Conservation (phyloP, 53 echinoderm and acorn worm genomes). For the Stichopus horrens region DNA sequence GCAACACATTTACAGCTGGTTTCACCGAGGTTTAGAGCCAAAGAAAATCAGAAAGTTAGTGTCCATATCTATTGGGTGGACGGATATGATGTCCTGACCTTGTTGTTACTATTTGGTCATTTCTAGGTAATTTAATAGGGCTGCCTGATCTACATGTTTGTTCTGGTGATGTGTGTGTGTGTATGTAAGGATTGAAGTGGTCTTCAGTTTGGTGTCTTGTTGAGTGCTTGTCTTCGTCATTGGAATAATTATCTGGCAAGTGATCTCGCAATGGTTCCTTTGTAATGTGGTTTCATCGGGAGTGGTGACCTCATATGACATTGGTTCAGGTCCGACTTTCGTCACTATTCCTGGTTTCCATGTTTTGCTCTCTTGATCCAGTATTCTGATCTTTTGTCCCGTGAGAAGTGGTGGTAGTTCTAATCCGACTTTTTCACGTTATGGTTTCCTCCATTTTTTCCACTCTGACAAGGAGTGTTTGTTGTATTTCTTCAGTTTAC, state of each 20-base stretch:
- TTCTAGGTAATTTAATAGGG: no score
- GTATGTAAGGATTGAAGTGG: no score
- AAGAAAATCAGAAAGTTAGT: no score
- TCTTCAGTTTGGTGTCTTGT: no score
- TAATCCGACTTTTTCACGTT: conserved; percentile 20
- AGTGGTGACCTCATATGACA: conserved; percentile 9
- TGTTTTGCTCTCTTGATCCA: not conserved
- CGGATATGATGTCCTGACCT: no score
- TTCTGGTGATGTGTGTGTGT: no score
- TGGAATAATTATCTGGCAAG: not conserved
- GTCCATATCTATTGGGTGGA: no score
- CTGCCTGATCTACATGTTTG: no score
- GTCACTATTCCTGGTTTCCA: not conserved
- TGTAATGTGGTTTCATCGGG: conserved; percentile 6
- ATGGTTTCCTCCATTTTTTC: conserved; percentile 53
- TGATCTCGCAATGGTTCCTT: conserved; percentile 35
- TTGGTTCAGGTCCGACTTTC: conserved; percentile 4
- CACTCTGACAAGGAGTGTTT: conserved; percentile 7
- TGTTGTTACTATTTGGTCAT: no score
- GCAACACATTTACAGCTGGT: no score
- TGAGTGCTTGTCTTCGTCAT: no score
- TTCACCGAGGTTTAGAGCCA: no score
- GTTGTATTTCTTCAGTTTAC: not conserved
- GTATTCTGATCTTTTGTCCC: conserved; percentile 22
- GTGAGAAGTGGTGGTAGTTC: conserved; percentile 24